phyloP scores from a whole-genome alignment of 2,113 vertebrate species.

The Bolborhynchus lineola region DNA sequence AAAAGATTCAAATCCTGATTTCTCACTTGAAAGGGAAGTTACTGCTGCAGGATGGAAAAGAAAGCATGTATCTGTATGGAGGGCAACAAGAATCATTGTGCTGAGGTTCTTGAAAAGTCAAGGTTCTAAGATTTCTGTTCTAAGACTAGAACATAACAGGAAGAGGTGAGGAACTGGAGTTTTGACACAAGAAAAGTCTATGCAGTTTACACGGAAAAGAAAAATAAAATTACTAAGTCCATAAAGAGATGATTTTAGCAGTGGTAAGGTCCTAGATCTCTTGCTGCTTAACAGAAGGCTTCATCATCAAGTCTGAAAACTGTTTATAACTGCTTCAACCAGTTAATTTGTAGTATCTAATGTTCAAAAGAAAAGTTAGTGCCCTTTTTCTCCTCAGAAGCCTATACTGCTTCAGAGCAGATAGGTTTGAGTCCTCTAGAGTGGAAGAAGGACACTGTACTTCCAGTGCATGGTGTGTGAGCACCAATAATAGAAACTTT shows the following conservation, averaged over 20 bases:
- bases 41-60: neutral
- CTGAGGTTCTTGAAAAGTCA: neutral
- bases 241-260: neutral
- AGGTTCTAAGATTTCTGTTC: neutral
- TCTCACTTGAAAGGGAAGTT: neutral
- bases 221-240: neutral
- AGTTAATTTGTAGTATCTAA: neutral
- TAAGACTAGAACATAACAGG: neutral
- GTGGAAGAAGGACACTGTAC: neutral
- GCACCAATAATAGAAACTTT: neutral
- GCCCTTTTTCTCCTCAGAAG: neutral
- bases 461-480: neutral
- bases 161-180: neutral
- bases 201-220: neutral
- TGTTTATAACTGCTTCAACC: neutral
- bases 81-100: neutral
- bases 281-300: neutral
- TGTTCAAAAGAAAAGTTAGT: neutral
- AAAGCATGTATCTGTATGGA: neutral
- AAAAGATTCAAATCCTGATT: neutral
- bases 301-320: neutral
- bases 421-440: neutral
- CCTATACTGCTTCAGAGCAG: neutral
- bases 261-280: neutral
- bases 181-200: neutral